Evolutionary conservation across 2,113 vertebrate species (phyloP).

Genomic region (Romanogobio albipinnatus): DNA sequence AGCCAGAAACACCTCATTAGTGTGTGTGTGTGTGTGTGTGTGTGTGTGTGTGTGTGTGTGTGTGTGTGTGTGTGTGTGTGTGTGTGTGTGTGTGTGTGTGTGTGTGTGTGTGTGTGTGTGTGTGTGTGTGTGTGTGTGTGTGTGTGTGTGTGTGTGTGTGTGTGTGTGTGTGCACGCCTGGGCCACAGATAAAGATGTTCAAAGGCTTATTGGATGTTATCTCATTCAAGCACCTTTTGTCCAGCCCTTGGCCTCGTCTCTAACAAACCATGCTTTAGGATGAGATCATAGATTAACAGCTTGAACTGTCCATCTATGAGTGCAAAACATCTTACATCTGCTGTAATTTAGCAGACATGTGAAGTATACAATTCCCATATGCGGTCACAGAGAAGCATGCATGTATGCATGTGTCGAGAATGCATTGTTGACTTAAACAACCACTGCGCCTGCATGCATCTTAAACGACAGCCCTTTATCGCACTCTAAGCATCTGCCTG

Average conservation of each 20-base stretch:
- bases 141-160: constrained; percentile 26
- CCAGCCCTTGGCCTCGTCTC: constrained; percentile 42
- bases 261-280: constrained; percentile 11
- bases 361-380: constrained; percentile 40
- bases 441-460: constrained; percentile 57
- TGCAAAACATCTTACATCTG: constrained; percentile 48
- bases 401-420: constrained; percentile 16
- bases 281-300: constrained; percentile 63
- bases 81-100: constrained; percentile 29
- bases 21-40: constrained; percentile 32
- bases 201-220: constrained; percentile 76
- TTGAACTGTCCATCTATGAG: constrained; percentile 65
- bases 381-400: neutral
- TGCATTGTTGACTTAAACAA: constrained; percentile 53
- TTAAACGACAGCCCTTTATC: constrained; percentile 57
- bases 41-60: constrained; percentile 13
- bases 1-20: constrained; percentile 47
- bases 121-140: constrained; percentile 54
- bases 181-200: constrained; percentile 73
- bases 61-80: constrained; percentile 23
- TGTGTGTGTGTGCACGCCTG: too few relatives aligned
- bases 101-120: constrained; percentile 21
- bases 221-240: constrained; percentile 73
- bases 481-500: constrained; percentile 60
- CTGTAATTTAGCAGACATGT: constrained; percentile 36